Percentiles rank a stretch among this genome's conserved stretches.
phyloP scores from a whole-genome alignment of 2,888 invertebrate genomes.

The Cephus runcator region DNA sequence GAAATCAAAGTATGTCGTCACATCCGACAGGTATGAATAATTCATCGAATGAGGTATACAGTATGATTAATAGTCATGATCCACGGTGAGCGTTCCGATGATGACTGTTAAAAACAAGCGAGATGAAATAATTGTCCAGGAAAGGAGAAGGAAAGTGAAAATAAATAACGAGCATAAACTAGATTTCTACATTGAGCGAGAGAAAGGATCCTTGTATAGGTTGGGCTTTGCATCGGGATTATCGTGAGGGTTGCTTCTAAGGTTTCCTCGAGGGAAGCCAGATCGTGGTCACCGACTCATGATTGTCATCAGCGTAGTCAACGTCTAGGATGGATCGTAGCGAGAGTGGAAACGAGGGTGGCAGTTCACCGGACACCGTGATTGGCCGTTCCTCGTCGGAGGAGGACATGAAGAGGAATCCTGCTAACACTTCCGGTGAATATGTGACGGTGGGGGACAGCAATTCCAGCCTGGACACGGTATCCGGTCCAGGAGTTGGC shows the following conservation, averaged over 20 bases:
- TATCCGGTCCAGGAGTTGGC: slow-evolving; percentile 31
- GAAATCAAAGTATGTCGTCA: not conserved
- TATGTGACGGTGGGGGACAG: slow-evolving; percentile 48
- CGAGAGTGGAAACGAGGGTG: slow-evolving; percentile 49
- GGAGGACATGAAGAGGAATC: slow-evolving; percentile 39
- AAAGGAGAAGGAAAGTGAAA: not conserved
- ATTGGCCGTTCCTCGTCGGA: slow-evolving; percentile 51
- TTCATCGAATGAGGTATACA: not conserved
- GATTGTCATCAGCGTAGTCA: slow-evolving; percentile 5
- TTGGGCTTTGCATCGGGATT: not conserved
- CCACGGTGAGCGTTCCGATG: not conserved
- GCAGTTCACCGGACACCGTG: slow-evolving; percentile 53
- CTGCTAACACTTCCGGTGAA: slow-evolving; percentile 37
- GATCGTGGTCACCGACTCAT: slow-evolving; percentile 7
- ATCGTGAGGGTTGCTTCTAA: slow-evolving; percentile 9
- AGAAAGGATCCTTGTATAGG: not conserved
- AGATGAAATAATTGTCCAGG: not conserved
- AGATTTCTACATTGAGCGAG: not conserved
- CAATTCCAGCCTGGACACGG: slow-evolving; percentile 53
- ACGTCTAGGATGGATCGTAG: slow-evolving; percentile 43
- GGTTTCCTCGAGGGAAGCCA: slow-evolving; percentile 19
- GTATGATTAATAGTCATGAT: not conserved
- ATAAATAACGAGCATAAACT: not conserved
- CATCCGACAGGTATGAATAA: not conserved
- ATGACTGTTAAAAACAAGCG: not conserved